Conservation (phyloP, 2,113 vertebrate species). For the Chlorodrepanis virens region DNA sequence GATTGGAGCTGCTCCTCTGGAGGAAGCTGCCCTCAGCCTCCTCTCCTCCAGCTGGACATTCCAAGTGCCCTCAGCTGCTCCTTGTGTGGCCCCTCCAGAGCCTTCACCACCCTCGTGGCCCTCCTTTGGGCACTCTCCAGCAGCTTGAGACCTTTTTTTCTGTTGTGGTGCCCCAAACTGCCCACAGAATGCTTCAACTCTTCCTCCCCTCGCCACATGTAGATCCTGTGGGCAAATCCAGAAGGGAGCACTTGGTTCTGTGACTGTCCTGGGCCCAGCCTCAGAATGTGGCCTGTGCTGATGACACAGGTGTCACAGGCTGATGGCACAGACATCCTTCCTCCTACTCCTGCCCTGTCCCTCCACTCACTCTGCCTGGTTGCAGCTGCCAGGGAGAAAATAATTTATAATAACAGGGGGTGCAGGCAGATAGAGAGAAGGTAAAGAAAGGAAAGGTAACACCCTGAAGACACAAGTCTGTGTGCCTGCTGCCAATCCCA, state of each 20-base stretch:
- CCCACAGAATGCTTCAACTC: not conserved
- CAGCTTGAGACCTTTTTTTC: not conserved
- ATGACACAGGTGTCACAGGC: not conserved
- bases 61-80: not conserved
- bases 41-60: not conserved
- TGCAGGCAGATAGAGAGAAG: too few species aligned
- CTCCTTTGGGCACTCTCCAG: not conserved
- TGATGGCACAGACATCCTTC: not conserved
- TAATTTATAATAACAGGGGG: too few species aligned
- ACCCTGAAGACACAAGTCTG: too few species aligned
- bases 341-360: too few species aligned
- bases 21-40: not conserved
- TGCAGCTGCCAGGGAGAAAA: too few species aligned
- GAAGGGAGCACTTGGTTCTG: not conserved
- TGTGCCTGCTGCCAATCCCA: too few species aligned
- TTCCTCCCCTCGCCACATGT: accelerated
- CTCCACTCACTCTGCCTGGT: too few species aligned
- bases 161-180: not conserved
- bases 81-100: not conserved
- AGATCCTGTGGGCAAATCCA: not conserved
- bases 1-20: accelerated
- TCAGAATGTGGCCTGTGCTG: not conserved
- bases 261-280: not conserved
- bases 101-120: not conserved
- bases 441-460: too few species aligned